Percentiles rank a stretch among this genome's conserved stretches.
Evolutionary conservation across 2,888 invertebrate species (phyloP).

Genomic region (Lycophotia porphyrea): DNA sequence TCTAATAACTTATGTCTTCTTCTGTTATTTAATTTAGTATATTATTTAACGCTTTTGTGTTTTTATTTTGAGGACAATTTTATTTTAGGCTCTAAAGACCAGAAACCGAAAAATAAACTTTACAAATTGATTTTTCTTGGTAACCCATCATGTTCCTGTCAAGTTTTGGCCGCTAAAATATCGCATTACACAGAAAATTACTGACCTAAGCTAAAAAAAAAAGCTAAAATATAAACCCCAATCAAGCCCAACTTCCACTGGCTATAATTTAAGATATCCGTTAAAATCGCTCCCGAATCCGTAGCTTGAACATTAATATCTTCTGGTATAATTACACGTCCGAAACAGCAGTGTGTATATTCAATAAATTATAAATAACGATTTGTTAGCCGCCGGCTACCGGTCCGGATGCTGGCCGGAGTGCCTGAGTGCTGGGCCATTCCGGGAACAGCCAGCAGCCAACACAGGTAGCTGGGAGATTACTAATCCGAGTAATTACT

Average conservation of each 20-base stretch:
- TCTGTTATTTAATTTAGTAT: conserved; percentile 28
- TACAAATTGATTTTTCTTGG: neutral
- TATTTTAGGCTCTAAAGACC: conserved; percentile 7
- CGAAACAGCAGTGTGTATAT: conserved; percentile 45
- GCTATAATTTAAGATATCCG: conserved; percentile 54
- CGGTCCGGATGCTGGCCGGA: conserved; percentile 73
- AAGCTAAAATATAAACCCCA: conserved; percentile 16
- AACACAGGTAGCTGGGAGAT: conserved; percentile 83
- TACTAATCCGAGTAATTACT: conserved; percentile 84
- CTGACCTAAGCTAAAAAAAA: conserved; percentile 2
- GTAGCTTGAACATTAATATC: conserved; percentile 47
- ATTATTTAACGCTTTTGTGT: conserved; percentile 18
- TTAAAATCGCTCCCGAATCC: conserved; percentile 51
- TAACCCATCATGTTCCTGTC: conserved; percentile 15
- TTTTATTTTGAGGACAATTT: neutral
- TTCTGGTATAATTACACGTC: conserved; percentile 54
- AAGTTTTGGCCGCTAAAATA: conserved; percentile 9
- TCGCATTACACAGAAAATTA: conserved; percentile 1
- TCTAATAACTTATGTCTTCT: conserved; percentile 21
- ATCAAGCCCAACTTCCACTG: conserved; percentile 17
- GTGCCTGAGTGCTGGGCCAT: conserved; percentile 49
- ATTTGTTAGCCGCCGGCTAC: conserved; percentile 68
- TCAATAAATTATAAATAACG: conserved; percentile 61
- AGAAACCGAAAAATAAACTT: neutral
- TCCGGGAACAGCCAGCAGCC: conserved; percentile 76